phyloP scores from a whole-genome alignment of 2,113 vertebrate genomes.

The Ophthalmolycus amberensis region DNA sequence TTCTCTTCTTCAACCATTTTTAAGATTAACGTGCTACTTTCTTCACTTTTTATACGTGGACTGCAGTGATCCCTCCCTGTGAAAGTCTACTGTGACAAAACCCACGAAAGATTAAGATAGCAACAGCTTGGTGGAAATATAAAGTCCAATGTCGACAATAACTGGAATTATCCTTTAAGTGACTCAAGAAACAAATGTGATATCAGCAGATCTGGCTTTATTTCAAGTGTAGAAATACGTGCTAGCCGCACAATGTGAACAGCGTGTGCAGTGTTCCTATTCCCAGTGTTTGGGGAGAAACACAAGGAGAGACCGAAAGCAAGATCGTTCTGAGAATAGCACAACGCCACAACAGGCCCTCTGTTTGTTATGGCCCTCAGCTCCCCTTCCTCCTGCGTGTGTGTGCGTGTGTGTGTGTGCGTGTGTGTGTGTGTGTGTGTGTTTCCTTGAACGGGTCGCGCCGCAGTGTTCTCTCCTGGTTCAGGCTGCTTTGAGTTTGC shows the following conservation, averaged over 20 bases:
- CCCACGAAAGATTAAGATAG: neutral
- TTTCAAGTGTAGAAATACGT: conserved; percentile 7
- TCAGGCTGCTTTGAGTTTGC: conserved; percentile 48
- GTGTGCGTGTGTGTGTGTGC: conserved; percentile 15
- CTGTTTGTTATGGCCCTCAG: conserved; percentile 59
- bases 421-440: conserved; percentile 14
- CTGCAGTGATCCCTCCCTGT: neutral
- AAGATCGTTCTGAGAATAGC: conserved; percentile 67
- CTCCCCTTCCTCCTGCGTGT: conserved; percentile 7
- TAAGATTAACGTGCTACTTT: neutral
- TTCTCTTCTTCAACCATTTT: neutral
- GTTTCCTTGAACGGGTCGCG: conserved; percentile 28
- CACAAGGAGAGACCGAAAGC: conserved; percentile 30
- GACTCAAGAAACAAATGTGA: neutral
- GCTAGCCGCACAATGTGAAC: conserved; percentile 13
- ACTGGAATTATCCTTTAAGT: neutral
- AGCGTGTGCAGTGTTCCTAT: conserved; percentile 26
- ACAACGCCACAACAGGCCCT: conserved; percentile 47
- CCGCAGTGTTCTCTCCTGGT: conserved; percentile 36
- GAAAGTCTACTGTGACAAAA: neutral
- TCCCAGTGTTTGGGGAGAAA: conserved; percentile 36
- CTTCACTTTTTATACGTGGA: neutral
- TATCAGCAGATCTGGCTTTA: conserved; percentile 6
- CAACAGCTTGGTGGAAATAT: neutral
- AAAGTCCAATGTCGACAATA: neutral